Conservation (phyloP, 2,888 invertebrate species). For the Thumatha senex region DNA sequence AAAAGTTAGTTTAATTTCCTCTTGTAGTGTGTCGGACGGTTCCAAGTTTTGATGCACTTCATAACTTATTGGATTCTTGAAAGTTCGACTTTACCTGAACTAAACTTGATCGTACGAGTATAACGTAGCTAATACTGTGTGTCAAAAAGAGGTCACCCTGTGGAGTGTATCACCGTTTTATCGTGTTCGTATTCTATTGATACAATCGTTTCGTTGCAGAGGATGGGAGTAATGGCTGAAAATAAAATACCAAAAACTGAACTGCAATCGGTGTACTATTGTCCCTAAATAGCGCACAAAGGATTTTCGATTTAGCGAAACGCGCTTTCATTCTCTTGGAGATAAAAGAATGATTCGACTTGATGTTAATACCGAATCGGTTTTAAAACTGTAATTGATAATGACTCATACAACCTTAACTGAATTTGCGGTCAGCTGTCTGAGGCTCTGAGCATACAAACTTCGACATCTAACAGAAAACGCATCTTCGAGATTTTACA, state of each 20-base stretch:
- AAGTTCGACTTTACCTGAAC: slow-evolving; percentile 14
- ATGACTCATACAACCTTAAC: too few species aligned
- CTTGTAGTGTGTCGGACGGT: slow-evolving; percentile 15
- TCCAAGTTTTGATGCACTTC: slow-evolving; percentile 22
- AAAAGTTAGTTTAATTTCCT: slow-evolving; percentile 35
- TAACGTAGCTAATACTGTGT: slow-evolving; percentile 11
- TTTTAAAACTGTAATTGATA: neutral
- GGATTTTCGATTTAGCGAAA: slow-evolving; percentile 62
- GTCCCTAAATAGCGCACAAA: slow-evolving; percentile 71
- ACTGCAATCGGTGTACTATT: slow-evolving; percentile 73
- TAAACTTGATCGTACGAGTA: neutral
- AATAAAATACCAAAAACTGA: slow-evolving; percentile 69
- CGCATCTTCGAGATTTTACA: too few species aligned
- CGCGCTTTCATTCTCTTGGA: slow-evolving; percentile 41
- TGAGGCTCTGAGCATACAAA: too few species aligned
- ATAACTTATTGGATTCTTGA: slow-evolving; percentile 22
- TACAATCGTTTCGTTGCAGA: slow-evolving; percentile 60
- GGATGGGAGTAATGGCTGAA: slow-evolving; percentile 63
- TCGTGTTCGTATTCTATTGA: slow-evolving; percentile 57
- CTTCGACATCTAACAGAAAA: too few species aligned
- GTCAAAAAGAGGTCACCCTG: slow-evolving; percentile 25
- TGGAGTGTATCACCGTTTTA: slow-evolving; percentile 43
- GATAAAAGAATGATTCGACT: slow-evolving; percentile 37
- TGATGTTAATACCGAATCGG: too few species aligned
- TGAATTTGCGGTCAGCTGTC: too few species aligned